These are phyloP conservation scores for Triplophysa yarkandensis DNA, from an alignment of 2,797 vertebrate species.

Conservation along the genomic window DNA sequence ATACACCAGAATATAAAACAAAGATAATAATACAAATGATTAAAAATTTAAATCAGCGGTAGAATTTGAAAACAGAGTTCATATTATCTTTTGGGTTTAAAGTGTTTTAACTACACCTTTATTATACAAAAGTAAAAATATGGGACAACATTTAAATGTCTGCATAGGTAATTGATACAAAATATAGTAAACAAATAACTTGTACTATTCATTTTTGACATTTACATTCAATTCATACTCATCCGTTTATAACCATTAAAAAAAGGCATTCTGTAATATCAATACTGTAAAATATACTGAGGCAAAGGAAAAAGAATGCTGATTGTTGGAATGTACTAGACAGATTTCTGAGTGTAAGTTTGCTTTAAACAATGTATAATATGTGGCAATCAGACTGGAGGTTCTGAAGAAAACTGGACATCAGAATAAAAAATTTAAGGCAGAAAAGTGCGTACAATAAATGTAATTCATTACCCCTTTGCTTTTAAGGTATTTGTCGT, in stretches of 20 bases:
- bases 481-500: constrained; percentile 7
- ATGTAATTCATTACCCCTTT: constrained; percentile 3
- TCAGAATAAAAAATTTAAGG: not conserved
- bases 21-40: not conserved
- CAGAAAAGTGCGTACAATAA: not conserved
- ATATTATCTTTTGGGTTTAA: not conserved
- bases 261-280: not conserved
- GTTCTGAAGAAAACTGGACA: not conserved
- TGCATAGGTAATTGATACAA: constrained; percentile 21
- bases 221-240: constrained; percentile 27
- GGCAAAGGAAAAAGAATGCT: not conserved
- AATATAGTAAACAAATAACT: not conserved
- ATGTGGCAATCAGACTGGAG: not conserved
- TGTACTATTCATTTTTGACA: constrained; percentile 34
- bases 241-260: not conserved
- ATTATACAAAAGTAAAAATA: constrained; percentile 8
- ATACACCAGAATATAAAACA: not conserved
- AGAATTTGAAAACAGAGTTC: not conserved
- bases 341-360: not conserved
- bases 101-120: not conserved
- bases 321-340: not conserved
- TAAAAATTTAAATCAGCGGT: not conserved
- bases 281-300: constrained; percentile 14
- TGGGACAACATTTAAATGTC: constrained; percentile 3
- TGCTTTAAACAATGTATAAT: not conserved